Base-by-base conservation (phyloP, 2,888 invertebrate genomes). In the Periphyllus acericola region DNA sequence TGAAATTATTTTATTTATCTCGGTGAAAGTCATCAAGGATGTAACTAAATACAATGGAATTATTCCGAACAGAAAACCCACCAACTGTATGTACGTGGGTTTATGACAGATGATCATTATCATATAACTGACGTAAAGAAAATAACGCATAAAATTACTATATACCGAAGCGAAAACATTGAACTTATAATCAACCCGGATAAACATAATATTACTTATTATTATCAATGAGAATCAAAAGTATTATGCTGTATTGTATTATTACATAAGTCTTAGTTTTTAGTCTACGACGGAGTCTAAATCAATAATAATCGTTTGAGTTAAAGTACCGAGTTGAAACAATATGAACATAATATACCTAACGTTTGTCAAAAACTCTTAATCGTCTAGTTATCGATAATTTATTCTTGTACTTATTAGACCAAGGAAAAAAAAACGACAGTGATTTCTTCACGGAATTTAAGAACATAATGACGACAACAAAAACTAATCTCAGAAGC, bases 1-100 rank as follows among this genome's bases (percentile, higher is more conserved):
- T 75, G 21, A 66, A 66, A 46, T 66, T 66, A n/a, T 68, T 68
- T 21, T 4, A n/a, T 78, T 68, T 32, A 68, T 78, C 76, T 52
- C 68, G 68, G 84, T 52, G 84, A 85, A 85, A 85, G 84, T 85
- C 68, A 85, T 85, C 68, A 78, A 85, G 78, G 78, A 85, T 78
- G 76, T 78, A 78, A 29, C 25, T 32, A 34, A 85, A 68, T n/a
- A 78, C 84, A 85, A 85, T 78, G 76, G 25, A 52, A 52, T 78
- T 52, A 68, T 85, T 84, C 36, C 40, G 55, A 75, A 74, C 83
- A 71, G n/a, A 83, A 55, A 60, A 74, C 66, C 76, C 40, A 68
- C 29, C 29, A 29, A 36, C 36, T 34, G 9, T 32, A 32, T 46
- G 71, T 40, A 29, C n/a, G 19, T 71, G 14, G 68, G 29, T 11